Evolutionary conservation across 2,113 vertebrate genomes (phyloP).

Genomic region (Perca schrenkii): DNA sequence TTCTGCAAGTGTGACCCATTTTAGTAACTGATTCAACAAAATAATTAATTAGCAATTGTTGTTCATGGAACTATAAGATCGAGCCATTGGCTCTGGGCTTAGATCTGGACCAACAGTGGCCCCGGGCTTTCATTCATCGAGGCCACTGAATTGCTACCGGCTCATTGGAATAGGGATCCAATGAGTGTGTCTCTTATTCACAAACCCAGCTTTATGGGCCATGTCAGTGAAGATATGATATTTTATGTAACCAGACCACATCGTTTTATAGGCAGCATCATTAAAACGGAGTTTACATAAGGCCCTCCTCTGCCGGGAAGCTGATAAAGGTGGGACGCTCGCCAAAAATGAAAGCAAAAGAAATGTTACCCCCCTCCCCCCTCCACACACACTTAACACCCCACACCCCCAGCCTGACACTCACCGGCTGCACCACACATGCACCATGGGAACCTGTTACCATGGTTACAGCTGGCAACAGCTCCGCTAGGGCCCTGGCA

Average conservation of each 20-base stretch:
- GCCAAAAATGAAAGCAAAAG: conserved; percentile 28
- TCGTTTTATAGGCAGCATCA: conserved; percentile 33
- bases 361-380: conserved; percentile 22
- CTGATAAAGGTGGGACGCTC: conserved; percentile 68
- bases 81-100: conserved; percentile 31
- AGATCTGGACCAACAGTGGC: conserved; percentile 47
- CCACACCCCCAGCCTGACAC: conserved; percentile 48
- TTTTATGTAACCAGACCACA: conserved; percentile 54
- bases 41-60: conserved; percentile 7
- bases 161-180: conserved; percentile 40
- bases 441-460: conserved; percentile 80
- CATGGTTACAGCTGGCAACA: conserved; percentile 82
- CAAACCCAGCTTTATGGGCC: conserved; percentile 4
- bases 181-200: conserved; percentile 9
- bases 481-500: conserved; percentile 69
- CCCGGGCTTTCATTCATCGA: conserved; percentile 48
- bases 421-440: conserved; percentile 63
- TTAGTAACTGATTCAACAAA: conserved; percentile 1
- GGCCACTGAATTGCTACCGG: conserved; percentile 49
- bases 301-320: conserved; percentile 41
- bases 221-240: conserved; percentile 11
- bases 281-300: conserved; percentile 51
- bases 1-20: background rate
- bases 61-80: background rate
- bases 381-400: conserved; percentile 48